A percentile compares a stretch with the other conserved stretches of the same genome.
phyloP scores from a whole-genome alignment of 2,888 invertebrate species.

The Holacanthella duospinosa region DNA sequence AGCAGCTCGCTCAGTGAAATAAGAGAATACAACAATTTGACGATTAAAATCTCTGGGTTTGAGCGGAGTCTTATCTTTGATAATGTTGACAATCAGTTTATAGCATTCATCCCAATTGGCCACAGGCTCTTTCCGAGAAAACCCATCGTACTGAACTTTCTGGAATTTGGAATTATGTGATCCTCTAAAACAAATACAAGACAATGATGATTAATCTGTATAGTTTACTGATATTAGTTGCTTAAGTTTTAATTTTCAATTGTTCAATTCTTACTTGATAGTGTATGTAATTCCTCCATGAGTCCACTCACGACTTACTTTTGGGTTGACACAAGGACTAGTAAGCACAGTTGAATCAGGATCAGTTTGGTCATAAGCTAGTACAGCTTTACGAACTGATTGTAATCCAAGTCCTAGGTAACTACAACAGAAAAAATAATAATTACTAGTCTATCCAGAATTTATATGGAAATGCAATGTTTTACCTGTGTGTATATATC shows the following conservation, averaged over 20 bases:
- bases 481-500: conserved; percentile 57
- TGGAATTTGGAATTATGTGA: conserved; percentile 40
- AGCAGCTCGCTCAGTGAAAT: conserved; percentile 84
- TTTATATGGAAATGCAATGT: conserved; percentile 27
- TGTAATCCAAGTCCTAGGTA: conserved; percentile 83
- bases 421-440: conserved; percentile 49
- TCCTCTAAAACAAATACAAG: conserved; percentile 40
- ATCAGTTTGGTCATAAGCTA: conserved; percentile 49
- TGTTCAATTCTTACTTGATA: conserved; percentile 55
- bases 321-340: conserved; percentile 70
- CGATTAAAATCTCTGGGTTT: conserved; percentile 50
- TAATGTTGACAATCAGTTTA: conserved; percentile 47
- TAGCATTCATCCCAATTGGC: conserved; percentile 53
- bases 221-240: not conserved
- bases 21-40: conserved; percentile 73
- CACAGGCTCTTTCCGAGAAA: conserved; percentile 52
- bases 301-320: conserved; percentile 58
- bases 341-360: conserved; percentile 45
- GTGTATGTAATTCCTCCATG: conserved; percentile 64
- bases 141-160: conserved; percentile 43
- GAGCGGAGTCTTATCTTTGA: conserved; percentile 48
- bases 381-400: conserved; percentile 74
- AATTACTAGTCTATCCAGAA: not conserved
- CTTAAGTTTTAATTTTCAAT: too few relatives aligned
- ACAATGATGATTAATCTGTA: not conserved